A percentile compares a stretch with the other conserved stretches of the same genome.
Conservation (phyloP, 2,113 vertebrate genomes). For the Hystrix cristata region DNA sequence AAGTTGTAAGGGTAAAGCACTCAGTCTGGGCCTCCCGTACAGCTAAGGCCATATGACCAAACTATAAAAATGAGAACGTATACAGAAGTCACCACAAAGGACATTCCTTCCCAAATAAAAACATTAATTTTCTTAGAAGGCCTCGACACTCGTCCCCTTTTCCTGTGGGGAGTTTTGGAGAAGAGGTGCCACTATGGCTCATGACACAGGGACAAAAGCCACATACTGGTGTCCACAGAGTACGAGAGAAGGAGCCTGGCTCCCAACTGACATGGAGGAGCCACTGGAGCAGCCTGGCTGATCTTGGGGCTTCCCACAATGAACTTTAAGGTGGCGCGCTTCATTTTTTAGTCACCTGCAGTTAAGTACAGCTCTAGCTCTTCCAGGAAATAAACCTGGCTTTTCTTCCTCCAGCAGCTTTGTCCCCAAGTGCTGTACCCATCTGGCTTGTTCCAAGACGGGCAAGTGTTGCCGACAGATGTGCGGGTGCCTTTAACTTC, state of each 20-base stretch:
- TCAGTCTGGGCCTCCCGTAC: not conserved
- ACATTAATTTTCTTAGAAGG: not conserved
- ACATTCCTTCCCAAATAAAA: not conserved
- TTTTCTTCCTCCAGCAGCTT: not conserved
- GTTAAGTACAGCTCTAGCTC: not conserved
- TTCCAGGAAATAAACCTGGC: not conserved
- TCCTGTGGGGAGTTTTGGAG: not conserved
- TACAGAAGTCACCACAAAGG: not conserved
- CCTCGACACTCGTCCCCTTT: not conserved
- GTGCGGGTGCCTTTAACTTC: not conserved
- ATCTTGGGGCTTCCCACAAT: not conserved
- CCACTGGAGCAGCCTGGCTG: not conserved
- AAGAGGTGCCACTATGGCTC: not conserved
- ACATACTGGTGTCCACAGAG: not conserved
- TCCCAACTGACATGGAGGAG: not conserved
- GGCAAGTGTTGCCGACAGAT: not conserved
- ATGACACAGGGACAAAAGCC: not conserved
- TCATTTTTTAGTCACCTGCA: not conserved
- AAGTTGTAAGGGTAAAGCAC: not conserved
- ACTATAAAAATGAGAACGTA: not conserved
- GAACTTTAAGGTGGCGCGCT: not conserved
- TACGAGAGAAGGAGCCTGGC: not conserved
- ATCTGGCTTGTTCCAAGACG: not conserved
- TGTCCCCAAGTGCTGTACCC: not conserved
- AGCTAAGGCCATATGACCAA: not conserved